These are phyloP conservation scores for Scrobipalpa atriplicella DNA, from an alignment of 2,888 invertebrate species.

Conservation along the genomic window DNA sequence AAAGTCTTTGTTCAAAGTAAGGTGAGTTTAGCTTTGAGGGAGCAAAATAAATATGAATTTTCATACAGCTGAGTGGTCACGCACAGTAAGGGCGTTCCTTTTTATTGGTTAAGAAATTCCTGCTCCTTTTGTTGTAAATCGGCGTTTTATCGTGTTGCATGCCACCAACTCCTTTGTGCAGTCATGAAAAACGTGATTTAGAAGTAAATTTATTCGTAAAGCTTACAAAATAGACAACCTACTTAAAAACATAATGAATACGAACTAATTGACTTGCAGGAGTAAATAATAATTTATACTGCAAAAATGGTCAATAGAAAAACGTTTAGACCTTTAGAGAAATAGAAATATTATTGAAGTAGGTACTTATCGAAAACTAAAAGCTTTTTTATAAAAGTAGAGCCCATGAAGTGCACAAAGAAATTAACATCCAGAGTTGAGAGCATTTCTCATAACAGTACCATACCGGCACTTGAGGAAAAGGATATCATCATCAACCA, in stretches of 20 bases:
- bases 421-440: background rate
- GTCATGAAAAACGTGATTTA: conserved; percentile 38
- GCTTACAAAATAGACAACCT: no score
- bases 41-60: conserved; percentile 78
- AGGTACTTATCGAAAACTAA: no score
- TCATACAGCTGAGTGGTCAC: conserved; percentile 77
- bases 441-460: conserved; percentile 5
- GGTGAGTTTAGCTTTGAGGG: conserved; percentile 59
- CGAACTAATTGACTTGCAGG: no score
- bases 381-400: no score
- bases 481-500: conserved; percentile 16
- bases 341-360: no score
- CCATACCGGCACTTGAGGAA: background rate
- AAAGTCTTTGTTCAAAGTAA: conserved; percentile 24
- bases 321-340: no score
- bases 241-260: no score
- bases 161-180: conserved; percentile 56
- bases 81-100: conserved; percentile 66
- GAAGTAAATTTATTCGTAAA: no score
- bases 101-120: conserved; percentile 63
- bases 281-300: no score
- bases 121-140: conserved; percentile 71
- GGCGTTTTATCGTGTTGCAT: conserved; percentile 73
- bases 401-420: background rate
- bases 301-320: no score